Base-by-base conservation (phyloP, 2,888 invertebrate genomes). In the Uloborus plumipes region DNA sequence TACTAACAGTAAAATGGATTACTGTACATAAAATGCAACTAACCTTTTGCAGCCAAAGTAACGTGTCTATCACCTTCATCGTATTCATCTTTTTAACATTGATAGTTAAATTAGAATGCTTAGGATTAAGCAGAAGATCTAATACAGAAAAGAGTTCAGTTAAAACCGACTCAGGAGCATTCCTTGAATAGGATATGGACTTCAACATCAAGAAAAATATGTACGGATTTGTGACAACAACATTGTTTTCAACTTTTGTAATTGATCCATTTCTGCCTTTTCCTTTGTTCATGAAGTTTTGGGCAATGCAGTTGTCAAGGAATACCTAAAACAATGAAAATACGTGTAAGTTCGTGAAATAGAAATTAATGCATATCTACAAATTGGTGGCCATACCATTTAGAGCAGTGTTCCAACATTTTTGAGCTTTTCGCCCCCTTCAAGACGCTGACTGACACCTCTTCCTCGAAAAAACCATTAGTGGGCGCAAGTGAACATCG, bases 31-130 rank as follows among this genome's bases (percentile, higher is more conserved):
- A 31, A 62, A 39, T 53, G 22, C 13, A 67, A 62, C 67, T 70
- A 39, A 81, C 80, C 61, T 81, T 81, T 64, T 74, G 16, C 15
- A 81, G 58, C 80, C 80, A 81, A 15, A 81, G 50, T 16, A 81
- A 51, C 47, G 58, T 58, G 47, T 69, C 55, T 22, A 81, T 49
- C 26, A 53, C 53, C 20, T 81, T 49, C 26, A 74, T 58, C 50
- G 69, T 31, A 31, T 58, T 74, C 39, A 81, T 55, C 51, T 81
- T 69, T 49, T 74, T 64, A 65, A 70, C 59, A 51, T 74, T 81
- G 11, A 81, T 70, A 14, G 20, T 22, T 20, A 81, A 31, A 58
- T 74, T 69, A 20, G 80, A 49, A 70, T 51, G 49, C 50, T 81
- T 74, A 18, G 74, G 70, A 49, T 77, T 70, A 14, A 81, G 69